phyloP scores from a whole-genome alignment of 2,113 vertebrate genomes.

The Toxotes jaculatrix region DNA sequence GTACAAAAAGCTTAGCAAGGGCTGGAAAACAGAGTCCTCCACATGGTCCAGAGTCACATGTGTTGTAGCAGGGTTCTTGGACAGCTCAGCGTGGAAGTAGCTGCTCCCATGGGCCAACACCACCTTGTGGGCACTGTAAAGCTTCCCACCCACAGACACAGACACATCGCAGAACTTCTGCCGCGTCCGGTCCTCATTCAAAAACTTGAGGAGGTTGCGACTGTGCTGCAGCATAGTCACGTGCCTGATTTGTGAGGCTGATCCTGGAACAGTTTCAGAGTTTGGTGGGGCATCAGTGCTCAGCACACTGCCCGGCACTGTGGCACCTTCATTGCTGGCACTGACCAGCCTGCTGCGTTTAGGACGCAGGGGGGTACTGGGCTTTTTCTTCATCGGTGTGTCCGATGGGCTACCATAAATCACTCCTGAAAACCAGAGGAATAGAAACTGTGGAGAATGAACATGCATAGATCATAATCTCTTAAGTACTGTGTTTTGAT shows the following conservation, averaged over 20 bases:
- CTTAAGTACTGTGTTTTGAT: not conserved
- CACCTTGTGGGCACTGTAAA: conserved; percentile 93
- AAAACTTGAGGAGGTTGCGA: conserved; percentile 90
- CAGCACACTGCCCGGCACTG: not conserved
- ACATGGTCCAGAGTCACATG: conserved; percentile 93
- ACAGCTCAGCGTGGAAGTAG: conserved; percentile 95
- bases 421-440: conserved; percentile 48
- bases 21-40: conserved; percentile 91
- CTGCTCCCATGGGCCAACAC: conserved; percentile 97
- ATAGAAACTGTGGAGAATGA: not conserved
- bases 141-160: conserved; percentile 91
- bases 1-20: conserved; percentile 94
- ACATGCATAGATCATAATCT: not conserved
- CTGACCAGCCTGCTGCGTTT: conserved; percentile 49
- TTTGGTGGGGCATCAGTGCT: not conserved
- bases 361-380: conserved; percentile 45
- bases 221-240: conserved; percentile 89
- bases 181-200: conserved; percentile 90
- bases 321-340: conserved; percentile 9
- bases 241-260: conserved; percentile 79
- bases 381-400: conserved; percentile 77
- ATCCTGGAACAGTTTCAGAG: conserved; percentile 14
- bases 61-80: conserved; percentile 88
- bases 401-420: conserved; percentile 9
- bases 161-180: conserved; percentile 94